Percentiles rank a stretch among this genome's conserved stretches.
phyloP scores from a whole-genome alignment of 2,888 invertebrate genomes.

The Idaea biselata region DNA sequence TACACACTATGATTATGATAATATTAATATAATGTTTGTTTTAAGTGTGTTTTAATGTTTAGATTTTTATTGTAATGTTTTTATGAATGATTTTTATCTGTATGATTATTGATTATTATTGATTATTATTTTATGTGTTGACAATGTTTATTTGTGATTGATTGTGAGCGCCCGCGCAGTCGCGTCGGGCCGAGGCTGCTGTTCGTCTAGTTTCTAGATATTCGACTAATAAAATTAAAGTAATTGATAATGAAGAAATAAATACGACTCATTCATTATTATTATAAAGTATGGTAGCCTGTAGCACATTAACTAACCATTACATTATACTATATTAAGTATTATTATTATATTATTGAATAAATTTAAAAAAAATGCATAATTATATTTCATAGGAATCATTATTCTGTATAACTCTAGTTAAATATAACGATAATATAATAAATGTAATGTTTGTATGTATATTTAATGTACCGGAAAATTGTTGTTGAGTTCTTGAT shows the following conservation, averaged over 20 bases:
- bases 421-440: conserved; percentile 79
- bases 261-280: conserved; percentile 78
- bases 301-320: conserved; percentile 80
- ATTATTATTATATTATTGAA: conserved; percentile 80
- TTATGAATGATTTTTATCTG: conserved; percentile 81
- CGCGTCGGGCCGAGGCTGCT: conserved; percentile 69
- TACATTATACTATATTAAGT: conserved; percentile 79
- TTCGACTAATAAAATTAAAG: conserved; percentile 75
- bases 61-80: conserved; percentile 82
- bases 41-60: conserved; percentile 81
- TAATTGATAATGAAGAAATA: conserved; percentile 70
- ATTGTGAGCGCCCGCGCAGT: conserved; percentile 64
- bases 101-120: conserved; percentile 76
- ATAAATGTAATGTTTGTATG: conserved; percentile 39
- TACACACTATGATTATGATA: conserved; percentile 80
- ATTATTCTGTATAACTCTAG: conserved; percentile 82
- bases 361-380: conserved; percentile 81
- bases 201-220: conserved; percentile 66
- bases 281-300: conserved; percentile 76
- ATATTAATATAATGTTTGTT: conserved; percentile 82
- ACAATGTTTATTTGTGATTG: conserved; percentile 79
- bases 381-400: conserved; percentile 82
- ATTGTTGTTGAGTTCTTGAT: conserved; percentile 42
- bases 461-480: conserved; percentile 64
- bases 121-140: conserved; percentile 81